Conservation (phyloP, 2,113 vertebrate genomes). For the Lepidothrix coronata region DNA sequence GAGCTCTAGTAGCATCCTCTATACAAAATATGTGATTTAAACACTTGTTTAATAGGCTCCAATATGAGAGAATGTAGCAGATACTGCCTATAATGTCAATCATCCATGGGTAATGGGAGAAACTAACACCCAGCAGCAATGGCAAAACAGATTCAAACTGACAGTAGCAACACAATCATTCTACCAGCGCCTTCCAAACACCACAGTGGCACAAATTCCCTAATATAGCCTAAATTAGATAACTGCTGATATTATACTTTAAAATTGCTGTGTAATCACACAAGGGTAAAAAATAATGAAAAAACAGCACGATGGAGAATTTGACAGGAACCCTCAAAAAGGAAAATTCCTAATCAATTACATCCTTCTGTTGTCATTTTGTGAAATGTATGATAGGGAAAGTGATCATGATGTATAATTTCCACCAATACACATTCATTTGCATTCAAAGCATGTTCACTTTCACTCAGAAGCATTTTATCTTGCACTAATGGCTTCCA, state of each 20-base stretch:
- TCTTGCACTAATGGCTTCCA: background rate
- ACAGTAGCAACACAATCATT: background rate
- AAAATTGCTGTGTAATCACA: background rate
- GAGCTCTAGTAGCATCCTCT: background rate
- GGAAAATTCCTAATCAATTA: background rate
- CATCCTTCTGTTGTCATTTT: background rate
- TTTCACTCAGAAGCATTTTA: background rate
- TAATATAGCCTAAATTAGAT: background rate
- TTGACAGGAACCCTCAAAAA: background rate
- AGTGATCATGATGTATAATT: background rate
- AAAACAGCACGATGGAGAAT: background rate
- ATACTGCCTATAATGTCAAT: background rate
- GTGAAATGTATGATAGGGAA: background rate
- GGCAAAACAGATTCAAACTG: background rate
- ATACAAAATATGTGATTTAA: conserved; percentile 25
- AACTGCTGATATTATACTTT: background rate
- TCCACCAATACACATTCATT: background rate
- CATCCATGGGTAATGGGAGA: background rate
- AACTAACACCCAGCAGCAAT: background rate
- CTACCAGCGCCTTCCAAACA: background rate
- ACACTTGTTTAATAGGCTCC: background rate
- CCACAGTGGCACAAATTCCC: background rate
- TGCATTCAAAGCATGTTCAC: background rate
- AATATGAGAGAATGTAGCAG: background rate
- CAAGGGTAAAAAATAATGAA: background rate